Conservation (phyloP, 1,140 invertebrate genomes). For the Drosophila murphyi region DNA sequence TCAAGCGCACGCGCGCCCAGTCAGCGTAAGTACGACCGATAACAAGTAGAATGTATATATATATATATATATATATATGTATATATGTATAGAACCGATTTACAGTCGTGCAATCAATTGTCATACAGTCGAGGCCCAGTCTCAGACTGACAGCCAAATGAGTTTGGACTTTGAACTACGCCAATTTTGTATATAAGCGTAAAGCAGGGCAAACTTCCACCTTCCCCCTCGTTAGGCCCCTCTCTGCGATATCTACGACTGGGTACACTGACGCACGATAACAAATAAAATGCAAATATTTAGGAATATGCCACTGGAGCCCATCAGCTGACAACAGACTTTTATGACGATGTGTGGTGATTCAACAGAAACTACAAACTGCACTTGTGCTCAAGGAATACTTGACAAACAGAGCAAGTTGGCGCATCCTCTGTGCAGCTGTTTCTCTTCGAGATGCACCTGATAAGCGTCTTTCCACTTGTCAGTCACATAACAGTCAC, state of each 20-base stretch:
- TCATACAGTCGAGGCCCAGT: background rate
- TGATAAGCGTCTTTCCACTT: background rate
- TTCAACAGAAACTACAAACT: background rate
- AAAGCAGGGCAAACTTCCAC: background rate
- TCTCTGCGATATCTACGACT: background rate
- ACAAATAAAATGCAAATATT: slow-evolving; percentile 15
- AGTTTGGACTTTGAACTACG: slow-evolving; percentile 58
- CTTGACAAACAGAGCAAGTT: background rate
- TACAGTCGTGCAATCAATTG: background rate
- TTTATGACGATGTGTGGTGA: background rate
- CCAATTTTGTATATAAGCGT: background rate
- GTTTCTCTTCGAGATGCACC: background rate
- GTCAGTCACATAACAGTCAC: background rate
- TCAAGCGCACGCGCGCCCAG: slow-evolving; percentile 89
- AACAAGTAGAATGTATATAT: no score
- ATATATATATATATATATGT: background rate
- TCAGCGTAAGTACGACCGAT: slow-evolving; percentile 86
- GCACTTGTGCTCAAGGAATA: background rate
- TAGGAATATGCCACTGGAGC: background rate
- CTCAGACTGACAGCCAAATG: slow-evolving; percentile 37
- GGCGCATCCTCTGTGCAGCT: background rate
- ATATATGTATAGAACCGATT: background rate
- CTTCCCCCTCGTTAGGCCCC: background rate
- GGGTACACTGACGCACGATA: slow-evolving; percentile 21
- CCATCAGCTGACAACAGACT: slow-evolving; percentile 15